Conservation (phyloP, 2,888 invertebrate genomes). For the Erannis defoliaria region DNA sequence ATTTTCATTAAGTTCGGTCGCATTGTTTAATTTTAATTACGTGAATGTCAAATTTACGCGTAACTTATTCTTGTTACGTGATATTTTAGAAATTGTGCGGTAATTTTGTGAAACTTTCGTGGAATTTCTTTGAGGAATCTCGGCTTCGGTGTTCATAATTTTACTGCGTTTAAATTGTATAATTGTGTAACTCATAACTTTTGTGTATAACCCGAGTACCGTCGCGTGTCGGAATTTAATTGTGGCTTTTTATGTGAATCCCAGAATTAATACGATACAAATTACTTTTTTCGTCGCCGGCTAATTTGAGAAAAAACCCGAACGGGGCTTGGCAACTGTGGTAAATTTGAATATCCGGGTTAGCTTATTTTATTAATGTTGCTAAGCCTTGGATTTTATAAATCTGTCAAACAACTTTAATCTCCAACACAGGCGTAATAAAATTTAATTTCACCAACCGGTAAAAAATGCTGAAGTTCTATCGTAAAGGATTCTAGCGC, state of each 20-base stretch:
- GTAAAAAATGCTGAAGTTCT: too few relatives aligned
- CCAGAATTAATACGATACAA: constrained; percentile 3
- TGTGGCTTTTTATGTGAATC: constrained; percentile 1
- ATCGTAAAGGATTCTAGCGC: too few relatives aligned
- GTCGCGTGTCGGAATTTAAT: constrained; percentile 13
- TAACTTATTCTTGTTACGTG: constrained; percentile 14
- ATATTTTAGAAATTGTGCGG: constrained; percentile 15
- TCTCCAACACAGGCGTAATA: too few relatives aligned
- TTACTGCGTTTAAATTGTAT: constrained; percentile 17
- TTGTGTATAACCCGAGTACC: constrained; percentile 9
- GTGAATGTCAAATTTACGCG: constrained; percentile 15
- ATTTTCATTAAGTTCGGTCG: constrained; percentile 28
- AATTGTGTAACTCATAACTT: constrained; percentile 15
- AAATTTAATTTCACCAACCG: too few relatives aligned
- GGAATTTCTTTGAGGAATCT: constrained; percentile 19
- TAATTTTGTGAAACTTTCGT: constrained; percentile 13
- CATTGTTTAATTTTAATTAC: constrained; percentile 35
- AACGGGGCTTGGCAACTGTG: not conserved
- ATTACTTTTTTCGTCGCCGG: constrained; percentile 8
- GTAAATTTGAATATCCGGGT: not conserved
- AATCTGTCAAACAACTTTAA: not conserved
- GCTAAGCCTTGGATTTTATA: not conserved
- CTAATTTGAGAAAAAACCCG: not conserved
- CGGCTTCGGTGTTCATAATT: constrained; percentile 10
- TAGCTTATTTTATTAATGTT: not conserved